Base-by-base conservation (phyloP, 2,888 invertebrate species). In the Philereme transversata region DNA sequence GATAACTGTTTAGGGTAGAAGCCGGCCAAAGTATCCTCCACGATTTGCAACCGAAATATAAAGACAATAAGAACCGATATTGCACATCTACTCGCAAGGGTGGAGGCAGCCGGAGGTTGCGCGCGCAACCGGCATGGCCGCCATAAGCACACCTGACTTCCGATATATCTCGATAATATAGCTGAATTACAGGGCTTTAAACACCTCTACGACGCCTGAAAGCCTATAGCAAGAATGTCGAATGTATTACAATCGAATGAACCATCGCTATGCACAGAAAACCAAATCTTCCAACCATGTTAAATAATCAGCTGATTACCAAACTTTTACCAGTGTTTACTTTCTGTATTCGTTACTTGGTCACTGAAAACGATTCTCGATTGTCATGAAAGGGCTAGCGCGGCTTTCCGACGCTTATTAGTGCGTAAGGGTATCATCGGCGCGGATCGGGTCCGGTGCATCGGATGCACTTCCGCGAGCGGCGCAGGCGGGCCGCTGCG, bases 81-180 rank as follows among this genome's bases (percentile, higher is more conserved):
- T 79, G 85, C 78, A 81, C 79, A 84, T 73, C 75, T 67, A 66
- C 66, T 59, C 70, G 76, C 78, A 78, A 84, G 82, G 81, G 80
- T 77, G 77, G 79, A 74, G 72, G 77, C 74, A 77, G 77, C 80
- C 73, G 79, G 82, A 85, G 80, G 77, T 75, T 92, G 92, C 92
- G 92, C 91, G 91, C 92, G 92, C 92, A 92, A 66, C 85, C 86
- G 85, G 84, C 82, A 91, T 91, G 91, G 91, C 91, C 84, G 90
- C 86, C 84, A 73, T 76, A 56, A 79, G 82, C 86, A 88, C 91
- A 92, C 86, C 90, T 92, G 91, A 90, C 85, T 86, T 81, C 83
- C 81, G 78, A 84, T 84, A 83, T 80, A 86, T 81, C 81, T 85
- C 82, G 75, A 85, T 80, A 83, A 84, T 77, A 81, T 83, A 78